Evolutionary conservation across 2,797 vertebrate species (phyloP), one percentile per base, ranked within the genome.

Genomic region (Basileuterus tristriatus): DNA sequence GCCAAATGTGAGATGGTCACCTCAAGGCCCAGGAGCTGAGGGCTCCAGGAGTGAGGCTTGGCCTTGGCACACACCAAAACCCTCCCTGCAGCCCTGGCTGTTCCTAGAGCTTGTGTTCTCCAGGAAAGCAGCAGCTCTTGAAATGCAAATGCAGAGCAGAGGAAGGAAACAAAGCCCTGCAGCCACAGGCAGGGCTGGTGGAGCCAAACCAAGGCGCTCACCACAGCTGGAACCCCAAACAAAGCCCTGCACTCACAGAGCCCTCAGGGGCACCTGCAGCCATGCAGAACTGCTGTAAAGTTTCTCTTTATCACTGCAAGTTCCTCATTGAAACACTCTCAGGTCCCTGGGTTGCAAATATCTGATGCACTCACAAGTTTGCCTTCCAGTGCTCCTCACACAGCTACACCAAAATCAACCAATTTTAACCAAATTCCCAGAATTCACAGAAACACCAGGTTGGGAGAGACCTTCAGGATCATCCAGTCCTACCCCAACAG

Each of bases 1-100:
- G 13, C 27, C 39, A 6, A 0, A 10, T 26, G 2, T 20, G 47
- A 34, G 59, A 11, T 0, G 26, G 17, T 29, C 2, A 2, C 62
- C 34, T 7, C 2, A 15, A 21, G 22, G 11, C 4, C 2, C 47
- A 37, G 47, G 11, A 2, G 8, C 68, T 17, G 53, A 59, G 13
- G 5, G 8, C 26, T 23, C 41, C 3, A 30, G 13, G 24, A 2
- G 6, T 1, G 19, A 44, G 52, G 16, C 20, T 9, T 10, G 53
- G 21, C 41, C 71, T 11, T 8, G 16, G 59, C 46, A 22, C 2
- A 2, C 0, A 0, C 32, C 37, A 39, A 29, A 9, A 29, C 12
- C 63, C 2, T 3, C 43, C 58, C 39, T 30, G 29, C 49, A 9
- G 3, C 30, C 29, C 26, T 2, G 44, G 1, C 20, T 23, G 21